Conservation (phyloP, 1,140 invertebrate genomes). For the Vollenhovia emeryi region DNA sequence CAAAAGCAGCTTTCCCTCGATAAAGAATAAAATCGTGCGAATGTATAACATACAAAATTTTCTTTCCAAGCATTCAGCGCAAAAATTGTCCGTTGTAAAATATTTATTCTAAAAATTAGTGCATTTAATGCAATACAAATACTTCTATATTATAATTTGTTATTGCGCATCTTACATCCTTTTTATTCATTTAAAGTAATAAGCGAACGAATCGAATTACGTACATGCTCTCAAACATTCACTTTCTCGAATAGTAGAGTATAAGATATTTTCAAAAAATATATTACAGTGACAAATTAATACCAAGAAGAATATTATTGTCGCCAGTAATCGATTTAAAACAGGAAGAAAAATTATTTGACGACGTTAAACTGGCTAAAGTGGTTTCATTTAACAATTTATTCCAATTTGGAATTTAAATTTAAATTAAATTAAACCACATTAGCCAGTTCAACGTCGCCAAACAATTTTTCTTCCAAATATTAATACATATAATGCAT, state of each 20-base stretch:
- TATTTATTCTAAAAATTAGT: conserved; percentile 1
- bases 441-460: no score
- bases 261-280: background rate
- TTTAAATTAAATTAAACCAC: no score
- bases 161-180: background rate
- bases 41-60: background rate
- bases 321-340: no score
- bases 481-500: background rate
- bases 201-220: background rate
- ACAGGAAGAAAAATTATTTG: no score
- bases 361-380: no score
- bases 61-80: background rate
- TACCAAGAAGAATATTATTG: no score
- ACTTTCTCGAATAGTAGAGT: background rate
- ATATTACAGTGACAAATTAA: no score
- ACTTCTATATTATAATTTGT: background rate
- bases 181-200: background rate
- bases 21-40: background rate
- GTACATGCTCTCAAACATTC: background rate
- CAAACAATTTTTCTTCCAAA: no score
- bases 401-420: no score
- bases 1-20: background rate
- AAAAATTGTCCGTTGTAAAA: background rate
- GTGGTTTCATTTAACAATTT: no score
- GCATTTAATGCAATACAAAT: background rate